Evolutionary conservation across 2,888 invertebrate species (phyloP), one percentile per base, ranked within the genome.

Genomic region (Platypus cylindrus): DNA sequence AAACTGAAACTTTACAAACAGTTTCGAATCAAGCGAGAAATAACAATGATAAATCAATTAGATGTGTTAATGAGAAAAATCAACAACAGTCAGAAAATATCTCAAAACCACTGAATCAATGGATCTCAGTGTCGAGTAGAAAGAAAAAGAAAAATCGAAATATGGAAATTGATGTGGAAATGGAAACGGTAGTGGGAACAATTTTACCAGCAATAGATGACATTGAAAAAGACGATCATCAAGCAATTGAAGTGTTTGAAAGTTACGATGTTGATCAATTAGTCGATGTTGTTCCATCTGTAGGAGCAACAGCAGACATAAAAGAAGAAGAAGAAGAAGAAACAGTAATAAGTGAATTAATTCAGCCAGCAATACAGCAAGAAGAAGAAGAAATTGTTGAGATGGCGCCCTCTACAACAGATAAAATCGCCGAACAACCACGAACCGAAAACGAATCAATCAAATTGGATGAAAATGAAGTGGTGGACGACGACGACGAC

Each of bases 51-150:
- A 24, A 24, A 24, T 12, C n/a, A n/a, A 9, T 14, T 5, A 13
- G 15, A 14, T 11, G 20, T 22, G 15, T 20, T 35, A 32, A 34
- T 32, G 30, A 34, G 20, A 30, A 25, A 20, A 26, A 23, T 18
- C 34, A 22, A 31, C n/a, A n/a, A 34, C 25, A 28, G 27, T 15
- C 33, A 38, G 15, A 15, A n/a, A n/a, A n/a, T n/a, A n/a, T 11
- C 11, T 12, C 31, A 15, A 45, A 29, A 29, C 34, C 34, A 15
- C 40, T 48, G 14, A 51, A 50, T 35, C 54, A 58, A 44, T 63
- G 63, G 63, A 61, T 62, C 23, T 51, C 60, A 0, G 63, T 63
- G 3, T 57, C 58, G 3, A 60, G 44, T 37, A 49, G 56, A 22
- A 62, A 63, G 44, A 61, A 60, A 37, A 51, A 61, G 12, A 60